Evolutionary conservation across 2,797 vertebrate genomes (phyloP), one percentile per base, ranked within the genome.

Genomic region (Podarcis siculus): DNA sequence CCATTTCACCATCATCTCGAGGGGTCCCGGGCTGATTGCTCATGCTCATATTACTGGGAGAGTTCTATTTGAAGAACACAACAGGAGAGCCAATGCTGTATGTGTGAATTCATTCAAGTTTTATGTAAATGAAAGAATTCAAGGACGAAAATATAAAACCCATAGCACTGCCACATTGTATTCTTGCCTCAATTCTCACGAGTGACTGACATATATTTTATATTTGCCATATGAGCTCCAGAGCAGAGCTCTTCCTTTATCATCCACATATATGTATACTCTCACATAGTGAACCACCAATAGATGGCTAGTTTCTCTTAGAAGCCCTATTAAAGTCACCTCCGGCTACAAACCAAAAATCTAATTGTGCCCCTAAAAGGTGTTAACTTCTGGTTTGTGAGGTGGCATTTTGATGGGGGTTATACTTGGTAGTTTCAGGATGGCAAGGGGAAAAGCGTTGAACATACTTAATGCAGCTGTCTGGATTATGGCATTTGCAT

Each of bases 11-110:
- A 55, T 99, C 99, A 97, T 99, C 98, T 91, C 98, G 98, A 89
- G 98, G 98, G 89, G 99, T 99, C 94, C 98, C 98, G 12, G 99
- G 98, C 94, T 99, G 99, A 96, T 99, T 99, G 96, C 98, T 99
- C 98, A 99, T 98, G 97, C 98, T 99, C 94, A 99, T 97, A 96
- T 99, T 99, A 96, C 98, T 98, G 92, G 99, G 98, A 96, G 98
- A 99, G 95, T 98, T 99, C 99, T 99, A 95, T 92, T 89, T 87
- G 95, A 64, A 89, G 94, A 73, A 92, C 94, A 92, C 90, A 69
- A 91, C 81, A 93, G 79, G 82, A 76, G 82, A 90, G 90, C 3
- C 23, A 88, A 32, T 88, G 69, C 30, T 90, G 79, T 83, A 92
- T 79, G 78, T 69, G 85, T 87, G 30, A 78, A 79, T 81, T 83